These are phyloP conservation scores for Squalus acanthias DNA, from an alignment of 2,797 vertebrate genomes.

Conservation along the genomic window DNA sequence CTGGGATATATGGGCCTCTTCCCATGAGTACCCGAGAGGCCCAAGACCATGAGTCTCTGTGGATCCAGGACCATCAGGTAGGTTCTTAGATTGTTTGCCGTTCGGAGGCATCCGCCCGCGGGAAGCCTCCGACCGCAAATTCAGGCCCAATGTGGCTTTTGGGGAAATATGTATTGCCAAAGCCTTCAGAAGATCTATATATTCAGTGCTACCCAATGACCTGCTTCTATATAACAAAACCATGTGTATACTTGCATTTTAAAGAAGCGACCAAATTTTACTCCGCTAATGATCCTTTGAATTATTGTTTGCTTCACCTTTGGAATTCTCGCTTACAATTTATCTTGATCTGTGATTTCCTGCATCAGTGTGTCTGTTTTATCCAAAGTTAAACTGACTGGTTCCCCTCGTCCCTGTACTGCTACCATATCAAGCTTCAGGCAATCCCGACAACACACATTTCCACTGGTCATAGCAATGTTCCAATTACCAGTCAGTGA, in stretches of 20 bases:
- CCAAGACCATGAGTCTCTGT: too few relatives aligned
- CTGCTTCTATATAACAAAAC: neutral
- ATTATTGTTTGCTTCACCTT: neutral
- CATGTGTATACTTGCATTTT: neutral
- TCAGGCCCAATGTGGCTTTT: neutral
- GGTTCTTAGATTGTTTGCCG: too few relatives aligned
- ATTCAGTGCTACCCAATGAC: neutral
- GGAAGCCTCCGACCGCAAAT: too few relatives aligned
- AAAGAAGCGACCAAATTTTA: neutral
- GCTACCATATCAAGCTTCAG: neutral
- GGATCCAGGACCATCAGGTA: too few relatives aligned
- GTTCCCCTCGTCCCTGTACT: neutral
- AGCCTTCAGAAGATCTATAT: slow-evolving; percentile 7
- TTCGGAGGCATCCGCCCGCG: too few relatives aligned
- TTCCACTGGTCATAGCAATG: neutral
- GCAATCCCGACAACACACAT: neutral
- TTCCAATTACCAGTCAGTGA: neutral
- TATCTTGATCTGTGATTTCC: neutral
- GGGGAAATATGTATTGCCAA: neutral
- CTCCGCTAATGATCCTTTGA: neutral
- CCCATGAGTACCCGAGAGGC: too few relatives aligned
- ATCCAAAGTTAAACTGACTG: neutral
- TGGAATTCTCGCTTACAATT: neutral
- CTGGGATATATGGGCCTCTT: too few relatives aligned
- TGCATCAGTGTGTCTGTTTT: neutral